A percentile compares a stretch with the other conserved stretches of the same genome.
phyloP scores from a whole-genome alignment of 2,888 invertebrate species.

The Thecophora atra region DNA sequence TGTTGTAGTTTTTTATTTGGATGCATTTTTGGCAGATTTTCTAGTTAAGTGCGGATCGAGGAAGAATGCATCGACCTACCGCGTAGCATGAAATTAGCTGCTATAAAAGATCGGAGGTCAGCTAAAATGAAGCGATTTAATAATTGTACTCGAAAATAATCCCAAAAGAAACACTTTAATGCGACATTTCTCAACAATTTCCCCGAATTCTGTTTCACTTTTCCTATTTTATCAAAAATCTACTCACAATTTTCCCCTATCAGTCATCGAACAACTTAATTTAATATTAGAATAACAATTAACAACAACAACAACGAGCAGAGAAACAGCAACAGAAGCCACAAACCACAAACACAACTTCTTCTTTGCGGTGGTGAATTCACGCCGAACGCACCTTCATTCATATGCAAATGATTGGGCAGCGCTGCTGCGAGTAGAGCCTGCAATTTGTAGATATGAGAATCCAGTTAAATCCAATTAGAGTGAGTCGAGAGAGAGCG shows the following conservation, averaged over 20 bases:
- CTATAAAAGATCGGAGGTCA: neutral
- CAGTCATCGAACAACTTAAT: constrained; percentile 34
- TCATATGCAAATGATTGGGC: constrained; percentile 56
- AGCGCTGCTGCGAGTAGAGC: constrained; percentile 15
- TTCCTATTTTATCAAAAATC: neutral
- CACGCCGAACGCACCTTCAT: constrained; percentile 32
- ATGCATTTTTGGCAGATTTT: constrained; percentile 18
- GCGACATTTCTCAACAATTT: neutral
- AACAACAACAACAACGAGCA: neutral
- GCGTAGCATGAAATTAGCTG: neutral
- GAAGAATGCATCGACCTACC: constrained; percentile 3
- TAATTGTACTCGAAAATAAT: neutral
- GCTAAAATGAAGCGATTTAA: neutral
- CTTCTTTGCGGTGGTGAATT: neutral
- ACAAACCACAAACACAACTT: neutral
- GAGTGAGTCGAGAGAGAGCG: no score
- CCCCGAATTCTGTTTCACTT: neutral
- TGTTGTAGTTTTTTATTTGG: neutral
- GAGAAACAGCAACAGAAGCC: no score
- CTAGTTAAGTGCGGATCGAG: neutral
- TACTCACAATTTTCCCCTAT: neutral
- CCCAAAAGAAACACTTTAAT: no score
- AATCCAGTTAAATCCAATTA: constrained; percentile 20
- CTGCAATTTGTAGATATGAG: constrained; percentile 31
- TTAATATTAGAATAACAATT: constrained; percentile 53